Evolutionary conservation across 1,140 invertebrate species (phyloP).

Genomic region (Achroia grisella): DNA sequence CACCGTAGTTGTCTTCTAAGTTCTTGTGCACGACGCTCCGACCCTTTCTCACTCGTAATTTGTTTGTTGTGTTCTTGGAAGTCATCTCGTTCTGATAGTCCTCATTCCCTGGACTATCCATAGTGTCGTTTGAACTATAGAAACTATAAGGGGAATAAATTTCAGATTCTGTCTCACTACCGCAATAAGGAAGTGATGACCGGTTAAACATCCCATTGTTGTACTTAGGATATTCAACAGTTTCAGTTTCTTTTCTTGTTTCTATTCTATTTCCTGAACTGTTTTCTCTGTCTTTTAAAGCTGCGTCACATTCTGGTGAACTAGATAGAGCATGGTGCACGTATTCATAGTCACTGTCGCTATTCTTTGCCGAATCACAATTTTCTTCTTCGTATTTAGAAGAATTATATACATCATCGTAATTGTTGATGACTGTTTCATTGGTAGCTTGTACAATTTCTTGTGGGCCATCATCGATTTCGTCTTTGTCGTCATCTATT

Average conservation of each 20-base stretch:
- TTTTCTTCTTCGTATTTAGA: constrained; percentile 65
- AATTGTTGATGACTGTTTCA: constrained; percentile 61
- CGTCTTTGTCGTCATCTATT: constrained; percentile 62
- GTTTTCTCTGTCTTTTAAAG: constrained; percentile 56
- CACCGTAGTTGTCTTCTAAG: constrained; percentile 90
- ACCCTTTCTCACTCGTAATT: constrained; percentile 82
- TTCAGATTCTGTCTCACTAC: constrained; percentile 86
- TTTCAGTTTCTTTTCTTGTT: constrained; percentile 30
- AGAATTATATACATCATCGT: constrained; percentile 68
- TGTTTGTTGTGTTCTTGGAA: constrained; percentile 73
- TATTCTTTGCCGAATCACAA: constrained; percentile 64
- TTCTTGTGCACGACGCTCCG: constrained; percentile 86
- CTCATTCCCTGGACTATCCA: constrained; percentile 56
- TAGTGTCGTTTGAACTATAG: constrained; percentile 74
- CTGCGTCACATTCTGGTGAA: constrained; percentile 77
- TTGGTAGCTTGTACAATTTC: constrained; percentile 58
- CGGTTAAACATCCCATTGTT: constrained; percentile 47
- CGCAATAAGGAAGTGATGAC: constrained; percentile 83
- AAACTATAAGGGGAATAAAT: constrained; percentile 87
- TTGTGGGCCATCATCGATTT: constrained; percentile 51
- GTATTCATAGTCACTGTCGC: constrained; percentile 79
- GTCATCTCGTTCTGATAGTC: constrained; percentile 63
- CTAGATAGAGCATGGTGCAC: constrained; percentile 75
- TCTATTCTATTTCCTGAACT: constrained; percentile 34
- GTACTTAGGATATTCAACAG: constrained; percentile 55